Evolutionary conservation across 2,888 invertebrate species (phyloP).

Genomic region (Ernsta delagoae): DNA sequence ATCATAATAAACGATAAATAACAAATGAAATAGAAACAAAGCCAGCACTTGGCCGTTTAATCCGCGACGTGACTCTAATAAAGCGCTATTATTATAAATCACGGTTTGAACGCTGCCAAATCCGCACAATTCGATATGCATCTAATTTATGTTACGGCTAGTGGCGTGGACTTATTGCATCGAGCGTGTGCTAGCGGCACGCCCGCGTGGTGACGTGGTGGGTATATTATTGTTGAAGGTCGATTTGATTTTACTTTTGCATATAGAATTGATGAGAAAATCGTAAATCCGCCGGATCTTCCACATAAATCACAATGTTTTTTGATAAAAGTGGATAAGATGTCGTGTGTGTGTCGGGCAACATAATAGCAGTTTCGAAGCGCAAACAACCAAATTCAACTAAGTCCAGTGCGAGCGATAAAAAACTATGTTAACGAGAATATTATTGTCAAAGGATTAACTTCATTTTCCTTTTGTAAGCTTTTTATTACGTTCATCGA

Average conservation of each 20-base stretch:
- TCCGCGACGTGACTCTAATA: slow-evolving; percentile 47
- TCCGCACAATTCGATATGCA: slow-evolving; percentile 42
- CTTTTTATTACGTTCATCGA: too few species aligned
- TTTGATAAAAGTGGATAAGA: too few species aligned
- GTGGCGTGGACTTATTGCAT: slow-evolving; percentile 25
- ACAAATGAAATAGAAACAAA: slow-evolving; percentile 5
- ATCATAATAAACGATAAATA: neutral
- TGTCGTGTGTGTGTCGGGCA: too few species aligned
- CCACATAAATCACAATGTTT: too few species aligned
- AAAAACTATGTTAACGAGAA: too few species aligned
- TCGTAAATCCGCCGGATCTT: neutral
- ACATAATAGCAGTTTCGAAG: too few species aligned
- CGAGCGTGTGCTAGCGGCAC: neutral
- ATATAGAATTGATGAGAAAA: neutral
- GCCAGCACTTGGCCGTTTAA: slow-evolving; percentile 17
- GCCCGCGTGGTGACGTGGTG: neutral
- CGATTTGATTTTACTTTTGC: neutral
- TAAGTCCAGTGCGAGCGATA: too few species aligned
- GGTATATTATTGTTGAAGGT: neutral
- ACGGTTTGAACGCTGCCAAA: slow-evolving; percentile 48
- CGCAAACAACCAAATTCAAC: too few species aligned
- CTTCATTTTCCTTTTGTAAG: too few species aligned
- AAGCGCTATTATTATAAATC: slow-evolving; percentile 57
- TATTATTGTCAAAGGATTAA: too few species aligned
- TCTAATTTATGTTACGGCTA: slow-evolving; percentile 42